These are phyloP conservation scores for Hipparchia sbordonii DNA, from an alignment of 2,888 invertebrate genomes.

Conservation along the genomic window DNA sequence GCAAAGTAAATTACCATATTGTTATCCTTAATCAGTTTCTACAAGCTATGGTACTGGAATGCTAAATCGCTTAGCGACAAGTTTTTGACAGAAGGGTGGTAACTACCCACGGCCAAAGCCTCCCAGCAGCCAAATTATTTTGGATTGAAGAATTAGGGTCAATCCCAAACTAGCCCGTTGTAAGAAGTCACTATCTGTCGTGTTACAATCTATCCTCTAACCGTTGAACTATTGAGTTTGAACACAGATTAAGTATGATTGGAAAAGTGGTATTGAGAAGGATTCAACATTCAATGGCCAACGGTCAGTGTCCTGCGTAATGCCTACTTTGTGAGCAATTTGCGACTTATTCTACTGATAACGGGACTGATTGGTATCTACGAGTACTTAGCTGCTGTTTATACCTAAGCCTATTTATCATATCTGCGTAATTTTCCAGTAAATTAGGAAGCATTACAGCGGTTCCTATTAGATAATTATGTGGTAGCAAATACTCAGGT, in stretches of 20 bases:
- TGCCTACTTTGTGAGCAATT: slow-evolving; percentile 25
- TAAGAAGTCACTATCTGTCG: not conserved
- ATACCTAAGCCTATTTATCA: not conserved
- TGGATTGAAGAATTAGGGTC: too few relatives aligned
- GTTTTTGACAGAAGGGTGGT: too few relatives aligned
- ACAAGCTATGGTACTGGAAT: too few relatives aligned
- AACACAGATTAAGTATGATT: slow-evolving; percentile 31
- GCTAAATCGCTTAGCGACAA: too few relatives aligned
- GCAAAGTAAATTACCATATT: too few relatives aligned
- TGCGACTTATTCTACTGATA: slow-evolving; percentile 20
- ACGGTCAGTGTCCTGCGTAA: slow-evolving; percentile 37
- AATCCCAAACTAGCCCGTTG: too few relatives aligned
- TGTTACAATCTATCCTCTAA: not conserved
- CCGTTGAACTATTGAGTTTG: not conserved
- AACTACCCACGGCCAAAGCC: too few relatives aligned
- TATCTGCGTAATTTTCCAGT: not conserved
- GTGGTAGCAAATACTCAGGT: too few relatives aligned
- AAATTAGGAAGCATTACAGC: not conserved
- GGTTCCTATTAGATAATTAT: too few relatives aligned
- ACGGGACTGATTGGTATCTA: not conserved
- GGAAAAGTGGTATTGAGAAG: slow-evolving; percentile 35
- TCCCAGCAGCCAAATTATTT: too few relatives aligned
- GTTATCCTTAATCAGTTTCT: too few relatives aligned
- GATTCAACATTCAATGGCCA: slow-evolving; percentile 31
- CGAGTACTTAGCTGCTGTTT: not conserved